A percentile compares a stretch with the other conserved stretches of the same genome.
phyloP scores from a whole-genome alignment of 2,113 vertebrate genomes.

The Pachyramphus minor region DNA sequence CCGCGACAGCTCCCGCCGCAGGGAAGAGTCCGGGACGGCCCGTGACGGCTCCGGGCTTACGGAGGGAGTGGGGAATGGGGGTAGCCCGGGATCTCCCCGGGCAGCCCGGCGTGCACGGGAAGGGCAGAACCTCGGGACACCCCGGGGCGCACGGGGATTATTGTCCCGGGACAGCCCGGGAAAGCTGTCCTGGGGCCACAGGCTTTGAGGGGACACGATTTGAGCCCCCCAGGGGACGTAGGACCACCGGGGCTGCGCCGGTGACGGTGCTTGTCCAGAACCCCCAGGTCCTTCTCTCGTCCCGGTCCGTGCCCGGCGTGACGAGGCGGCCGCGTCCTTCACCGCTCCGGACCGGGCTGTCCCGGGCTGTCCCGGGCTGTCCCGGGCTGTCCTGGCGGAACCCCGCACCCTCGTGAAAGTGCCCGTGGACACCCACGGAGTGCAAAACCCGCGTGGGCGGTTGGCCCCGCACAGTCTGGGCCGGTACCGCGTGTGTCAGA shows the following conservation, averaged over 20 bases:
- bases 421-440: neutral
- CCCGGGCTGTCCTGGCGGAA: neutral
- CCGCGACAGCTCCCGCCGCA: neutral
- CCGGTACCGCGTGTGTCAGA: neutral
- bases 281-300: neutral
- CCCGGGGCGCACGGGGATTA: neutral
- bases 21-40: neutral
- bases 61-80: neutral
- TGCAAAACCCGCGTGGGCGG: neutral
- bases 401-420: neutral
- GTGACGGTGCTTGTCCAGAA: neutral
- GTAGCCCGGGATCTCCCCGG: neutral
- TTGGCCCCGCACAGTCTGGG: neutral
- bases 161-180: neutral
- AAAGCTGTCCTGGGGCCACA: neutral
- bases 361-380: neutral
- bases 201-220: neutral
- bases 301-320: neutral
- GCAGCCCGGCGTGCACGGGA: neutral
- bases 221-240: accelerated
- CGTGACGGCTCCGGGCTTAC: neutral
- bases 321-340: neutral
- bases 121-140: neutral
- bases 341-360: neutral
- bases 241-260: neutral